These are phyloP conservation scores for Pseudoatta argentina DNA, from an alignment of 1,140 invertebrate species.

Conservation along the genomic window DNA sequence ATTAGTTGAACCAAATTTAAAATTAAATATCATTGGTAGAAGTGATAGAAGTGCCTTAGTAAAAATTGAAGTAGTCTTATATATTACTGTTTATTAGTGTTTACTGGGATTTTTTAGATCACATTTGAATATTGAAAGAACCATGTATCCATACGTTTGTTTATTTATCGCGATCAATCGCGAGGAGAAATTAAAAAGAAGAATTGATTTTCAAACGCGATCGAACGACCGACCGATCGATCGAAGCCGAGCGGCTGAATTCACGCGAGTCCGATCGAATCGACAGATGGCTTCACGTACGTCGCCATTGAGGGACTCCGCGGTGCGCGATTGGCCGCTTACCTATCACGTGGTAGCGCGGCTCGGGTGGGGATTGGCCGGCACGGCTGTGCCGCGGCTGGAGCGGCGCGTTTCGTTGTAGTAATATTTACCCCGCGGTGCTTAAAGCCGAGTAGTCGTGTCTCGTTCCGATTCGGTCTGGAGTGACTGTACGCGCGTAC, in stretches of 20 bases:
- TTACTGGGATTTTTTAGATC: too few relatives aligned
- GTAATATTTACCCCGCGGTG: conserved; percentile 79
- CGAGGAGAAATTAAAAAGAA: background rate
- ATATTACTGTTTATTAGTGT: too few relatives aligned
- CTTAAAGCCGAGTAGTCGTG: conserved; percentile 72
- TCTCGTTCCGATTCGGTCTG: conserved; percentile 13
- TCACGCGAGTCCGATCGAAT: conserved; percentile 26
- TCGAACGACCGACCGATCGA: conserved; percentile 4
- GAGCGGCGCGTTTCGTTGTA: conserved; percentile 78
- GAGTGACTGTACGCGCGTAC: background rate
- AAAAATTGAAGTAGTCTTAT: too few relatives aligned
- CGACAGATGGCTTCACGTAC: conserved; percentile 60
- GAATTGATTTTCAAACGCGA: background rate
- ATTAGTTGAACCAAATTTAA: too few relatives aligned
- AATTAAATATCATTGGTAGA: too few relatives aligned
- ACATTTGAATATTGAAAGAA: background rate
- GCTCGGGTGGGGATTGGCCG: conserved; percentile 78
- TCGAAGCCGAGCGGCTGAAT: background rate
- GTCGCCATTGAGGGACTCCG: conserved; percentile 15
- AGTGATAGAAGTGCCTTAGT: too few relatives aligned
- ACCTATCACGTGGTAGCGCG: conserved; percentile 74
- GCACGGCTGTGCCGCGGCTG: conserved; percentile 67
- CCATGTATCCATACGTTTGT: background rate
- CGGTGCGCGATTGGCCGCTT: conserved; percentile 72
- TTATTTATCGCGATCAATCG: too few relatives aligned